Conservation (phyloP, 2,888 invertebrate species). For the Leistus spinibarbis region DNA sequence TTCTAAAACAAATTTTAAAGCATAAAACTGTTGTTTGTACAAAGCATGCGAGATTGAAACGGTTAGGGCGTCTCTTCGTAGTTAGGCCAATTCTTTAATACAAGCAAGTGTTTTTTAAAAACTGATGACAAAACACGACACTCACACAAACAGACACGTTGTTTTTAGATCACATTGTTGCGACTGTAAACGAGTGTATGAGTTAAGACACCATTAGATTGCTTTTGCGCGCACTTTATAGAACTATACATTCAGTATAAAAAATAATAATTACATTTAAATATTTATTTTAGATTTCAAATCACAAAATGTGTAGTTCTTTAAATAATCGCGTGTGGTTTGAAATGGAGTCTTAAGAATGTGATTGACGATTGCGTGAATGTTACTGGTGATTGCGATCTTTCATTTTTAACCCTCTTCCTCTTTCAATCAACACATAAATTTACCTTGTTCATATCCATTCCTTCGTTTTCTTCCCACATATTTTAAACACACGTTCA, state of each 20-base stretch:
- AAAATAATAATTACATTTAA: too few species aligned
- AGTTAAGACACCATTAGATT: not conserved
- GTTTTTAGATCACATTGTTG: slow-evolving; percentile 37
- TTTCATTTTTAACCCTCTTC: not conserved
- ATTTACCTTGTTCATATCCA: not conserved
- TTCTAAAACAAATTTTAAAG: not conserved
- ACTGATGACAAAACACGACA: not conserved
- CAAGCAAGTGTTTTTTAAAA: slow-evolving; percentile 19
- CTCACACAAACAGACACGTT: slow-evolving; percentile 21
- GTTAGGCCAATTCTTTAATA: slow-evolving; percentile 37
- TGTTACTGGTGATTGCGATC: not conserved
- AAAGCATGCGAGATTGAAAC: slow-evolving; percentile 12
- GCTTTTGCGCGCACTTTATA: not conserved
- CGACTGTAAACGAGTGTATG: not conserved
- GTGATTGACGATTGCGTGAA: not conserved
- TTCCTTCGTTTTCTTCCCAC: not conserved
- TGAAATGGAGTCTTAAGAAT: not conserved
- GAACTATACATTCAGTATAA: slow-evolving; percentile 13
- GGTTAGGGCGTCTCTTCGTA: slow-evolving; percentile 34
- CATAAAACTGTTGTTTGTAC: slow-evolving; percentile 22
- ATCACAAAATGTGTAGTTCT: not conserved
- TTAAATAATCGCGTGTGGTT: not conserved
- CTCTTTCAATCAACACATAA: not conserved
- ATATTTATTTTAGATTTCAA: not conserved
- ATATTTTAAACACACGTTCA: not conserved